Conservation (phyloP, 2,797 vertebrate species). For the Rallus crepitans region DNA sequence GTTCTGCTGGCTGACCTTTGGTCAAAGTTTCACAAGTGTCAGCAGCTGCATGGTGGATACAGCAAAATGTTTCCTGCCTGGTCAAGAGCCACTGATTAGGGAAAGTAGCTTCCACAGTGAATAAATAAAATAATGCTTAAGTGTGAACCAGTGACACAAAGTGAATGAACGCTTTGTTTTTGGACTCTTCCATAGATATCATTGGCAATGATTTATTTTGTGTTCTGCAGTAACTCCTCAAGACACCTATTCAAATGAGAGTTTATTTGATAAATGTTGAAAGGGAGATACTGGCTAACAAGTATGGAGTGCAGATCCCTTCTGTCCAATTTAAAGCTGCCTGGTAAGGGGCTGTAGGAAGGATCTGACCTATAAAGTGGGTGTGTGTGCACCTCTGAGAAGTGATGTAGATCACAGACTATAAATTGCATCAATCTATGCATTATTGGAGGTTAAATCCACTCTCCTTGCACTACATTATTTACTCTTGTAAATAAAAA, state of each 20-base stretch:
- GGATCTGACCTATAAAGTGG: not conserved
- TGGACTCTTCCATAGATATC: slow-evolving; percentile 27
- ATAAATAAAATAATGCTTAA: not conserved
- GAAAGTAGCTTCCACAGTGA: not conserved
- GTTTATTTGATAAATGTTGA: not conserved
- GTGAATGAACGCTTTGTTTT: slow-evolving; percentile 41
- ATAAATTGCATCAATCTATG: slow-evolving; percentile 72
- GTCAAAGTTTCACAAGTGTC: not conserved
- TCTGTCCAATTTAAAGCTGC: slow-evolving; percentile 30
- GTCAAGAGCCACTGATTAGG: not conserved
- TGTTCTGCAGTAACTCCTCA: slow-evolving; percentile 1
- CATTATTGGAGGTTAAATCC: slow-evolving; percentile 75
- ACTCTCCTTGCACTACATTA: slow-evolving; percentile 79
- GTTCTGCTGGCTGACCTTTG: not conserved
- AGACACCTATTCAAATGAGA: not conserved
- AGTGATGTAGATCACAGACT: not conserved
- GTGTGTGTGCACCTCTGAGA: slow-evolving; percentile 33
- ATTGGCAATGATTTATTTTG: slow-evolving; percentile 46
- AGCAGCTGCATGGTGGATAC: not conserved
- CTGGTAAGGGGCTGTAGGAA: not conserved
- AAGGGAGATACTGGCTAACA: not conserved
- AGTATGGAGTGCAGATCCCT: not conserved
- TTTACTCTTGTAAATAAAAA: slow-evolving; percentile 81
- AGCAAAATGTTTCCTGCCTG: not conserved
- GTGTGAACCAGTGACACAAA: not conserved